These are phyloP conservation scores for Brachyhypopomus gauderio DNA, from an alignment of 2,113 vertebrate genomes.

Conservation along the genomic window DNA sequence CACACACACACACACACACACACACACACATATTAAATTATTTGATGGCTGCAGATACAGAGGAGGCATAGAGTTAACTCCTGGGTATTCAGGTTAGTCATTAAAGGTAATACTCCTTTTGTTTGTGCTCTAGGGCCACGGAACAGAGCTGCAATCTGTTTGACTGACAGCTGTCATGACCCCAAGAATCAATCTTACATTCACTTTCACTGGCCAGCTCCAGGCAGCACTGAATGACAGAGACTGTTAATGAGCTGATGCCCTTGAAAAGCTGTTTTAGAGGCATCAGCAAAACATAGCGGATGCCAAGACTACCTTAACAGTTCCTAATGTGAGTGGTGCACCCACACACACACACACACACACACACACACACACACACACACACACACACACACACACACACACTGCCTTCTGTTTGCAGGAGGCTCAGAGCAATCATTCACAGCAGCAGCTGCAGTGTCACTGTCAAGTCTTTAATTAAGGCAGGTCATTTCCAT, in stretches of 20 bases:
- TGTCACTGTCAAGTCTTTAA: conserved; percentile 89
- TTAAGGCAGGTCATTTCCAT: conserved; percentile 93
- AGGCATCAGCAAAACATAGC: conserved; percentile 38
- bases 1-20: conserved; percentile 29
- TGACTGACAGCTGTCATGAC: conserved; percentile 37
- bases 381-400: conserved; percentile 23
- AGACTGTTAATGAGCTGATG: conserved; percentile 48
- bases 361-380: conserved; percentile 18
- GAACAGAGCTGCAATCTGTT: neutral
- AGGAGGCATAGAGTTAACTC: conserved; percentile 16
- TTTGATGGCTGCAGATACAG: neutral
- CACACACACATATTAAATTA: neutral
- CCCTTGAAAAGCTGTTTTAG: conserved; percentile 49
- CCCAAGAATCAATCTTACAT: neutral
- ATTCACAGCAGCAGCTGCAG: conserved; percentile 91
- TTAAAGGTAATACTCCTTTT: conserved; percentile 10
- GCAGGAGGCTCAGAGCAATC: conserved; percentile 78
- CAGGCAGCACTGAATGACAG: conserved; percentile 20
- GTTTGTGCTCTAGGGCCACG: neutral
- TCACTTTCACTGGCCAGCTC: conserved; percentile 31
- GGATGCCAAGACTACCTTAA: conserved; percentile 42
- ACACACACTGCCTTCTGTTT: conserved; percentile 51
- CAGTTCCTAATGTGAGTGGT: conserved; percentile 50
- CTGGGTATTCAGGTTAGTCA: neutral
- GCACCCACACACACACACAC: conserved; percentile 26